Evolutionary conservation across 2,797 vertebrate genomes (phyloP).

Genomic region (Thalassophryne amazonica): DNA sequence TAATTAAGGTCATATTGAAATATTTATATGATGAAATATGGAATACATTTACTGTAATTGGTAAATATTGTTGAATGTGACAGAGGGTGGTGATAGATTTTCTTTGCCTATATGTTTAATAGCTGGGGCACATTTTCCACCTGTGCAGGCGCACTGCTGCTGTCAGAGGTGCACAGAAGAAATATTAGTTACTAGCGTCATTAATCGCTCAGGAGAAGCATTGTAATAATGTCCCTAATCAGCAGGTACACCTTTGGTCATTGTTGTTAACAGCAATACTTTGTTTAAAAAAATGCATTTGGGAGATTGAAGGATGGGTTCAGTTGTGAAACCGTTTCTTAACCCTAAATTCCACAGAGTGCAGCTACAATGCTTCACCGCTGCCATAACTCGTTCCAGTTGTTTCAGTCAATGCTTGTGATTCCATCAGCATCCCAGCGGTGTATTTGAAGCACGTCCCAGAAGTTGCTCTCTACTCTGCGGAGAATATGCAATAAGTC

Average conservation of each 20-base stretch:
- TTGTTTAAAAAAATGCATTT: too few species aligned
- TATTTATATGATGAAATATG: conserved; percentile 43
- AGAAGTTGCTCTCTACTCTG: too few species aligned
- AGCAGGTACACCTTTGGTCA: conserved; percentile 21
- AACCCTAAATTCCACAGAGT: too few species aligned
- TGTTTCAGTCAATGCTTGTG: too few species aligned
- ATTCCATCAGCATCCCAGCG: too few species aligned
- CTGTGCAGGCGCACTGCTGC: conserved; percentile 32
- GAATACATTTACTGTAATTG: conserved; percentile 42
- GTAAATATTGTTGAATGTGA: conserved; percentile 47
- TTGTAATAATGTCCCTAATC: conserved; percentile 22
- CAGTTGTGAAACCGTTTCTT: too few species aligned
- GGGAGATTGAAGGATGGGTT: too few species aligned
- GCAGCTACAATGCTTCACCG: too few species aligned
- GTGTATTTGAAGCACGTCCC: too few species aligned
- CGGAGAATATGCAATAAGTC: too few species aligned
- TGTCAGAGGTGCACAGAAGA: conserved; percentile 23
- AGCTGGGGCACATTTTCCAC: conserved; percentile 37
- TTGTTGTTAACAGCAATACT: neutral
- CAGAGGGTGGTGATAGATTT: conserved; percentile 48
- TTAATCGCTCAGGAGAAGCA: conserved; percentile 30
- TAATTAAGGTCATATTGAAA: conserved; percentile 14
- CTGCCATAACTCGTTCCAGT: too few species aligned
- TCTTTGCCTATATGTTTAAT: conserved; percentile 41
- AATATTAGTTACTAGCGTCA: conserved; percentile 24